These are phyloP conservation scores for Mionectes olivaceus DNA, from an alignment of 2,797 vertebrate species.

Conservation along the genomic window DNA sequence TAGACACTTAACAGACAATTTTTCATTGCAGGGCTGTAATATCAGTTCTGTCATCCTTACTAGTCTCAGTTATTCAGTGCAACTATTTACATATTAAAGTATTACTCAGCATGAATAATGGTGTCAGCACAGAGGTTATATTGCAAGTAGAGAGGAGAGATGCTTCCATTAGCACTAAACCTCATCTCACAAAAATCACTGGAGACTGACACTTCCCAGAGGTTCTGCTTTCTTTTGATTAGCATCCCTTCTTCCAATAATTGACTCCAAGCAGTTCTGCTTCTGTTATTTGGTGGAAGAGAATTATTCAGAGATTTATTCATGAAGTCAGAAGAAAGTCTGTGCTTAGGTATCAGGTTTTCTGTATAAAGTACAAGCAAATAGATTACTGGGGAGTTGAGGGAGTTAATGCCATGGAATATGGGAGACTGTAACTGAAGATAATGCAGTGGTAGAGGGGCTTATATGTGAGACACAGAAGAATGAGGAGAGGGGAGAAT, in stretches of 20 bases:
- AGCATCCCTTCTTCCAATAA: constrained; percentile 24
- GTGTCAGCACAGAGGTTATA: constrained; percentile 3
- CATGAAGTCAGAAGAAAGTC: neutral
- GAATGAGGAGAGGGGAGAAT: neutral
- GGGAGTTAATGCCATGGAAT: neutral
- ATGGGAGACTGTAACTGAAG: neutral
- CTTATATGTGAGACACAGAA: neutral
- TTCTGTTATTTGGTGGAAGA: constrained; percentile 6
- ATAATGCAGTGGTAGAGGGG: neutral
- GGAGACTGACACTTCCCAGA: constrained; percentile 10
- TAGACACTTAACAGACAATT: neutral
- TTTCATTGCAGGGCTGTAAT: neutral
- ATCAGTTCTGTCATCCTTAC: constrained; percentile 18
- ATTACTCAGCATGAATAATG: constrained; percentile 42
- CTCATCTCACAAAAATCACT: constrained; percentile 37
- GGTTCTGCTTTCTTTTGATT: constrained; percentile 35
- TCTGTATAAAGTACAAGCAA: neutral
- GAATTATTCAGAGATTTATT: neutral
- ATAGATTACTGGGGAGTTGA: neutral
- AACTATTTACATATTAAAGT: constrained; percentile 41
- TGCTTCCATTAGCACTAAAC: constrained; percentile 10
- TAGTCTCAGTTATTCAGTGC: neutral
- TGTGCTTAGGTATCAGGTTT: neutral
- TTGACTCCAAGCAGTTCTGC: constrained; percentile 3
- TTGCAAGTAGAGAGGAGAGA: neutral